Base-by-base conservation (phyloP, 2,113 vertebrate species). In the Oplegnathus fasciatus region DNA sequence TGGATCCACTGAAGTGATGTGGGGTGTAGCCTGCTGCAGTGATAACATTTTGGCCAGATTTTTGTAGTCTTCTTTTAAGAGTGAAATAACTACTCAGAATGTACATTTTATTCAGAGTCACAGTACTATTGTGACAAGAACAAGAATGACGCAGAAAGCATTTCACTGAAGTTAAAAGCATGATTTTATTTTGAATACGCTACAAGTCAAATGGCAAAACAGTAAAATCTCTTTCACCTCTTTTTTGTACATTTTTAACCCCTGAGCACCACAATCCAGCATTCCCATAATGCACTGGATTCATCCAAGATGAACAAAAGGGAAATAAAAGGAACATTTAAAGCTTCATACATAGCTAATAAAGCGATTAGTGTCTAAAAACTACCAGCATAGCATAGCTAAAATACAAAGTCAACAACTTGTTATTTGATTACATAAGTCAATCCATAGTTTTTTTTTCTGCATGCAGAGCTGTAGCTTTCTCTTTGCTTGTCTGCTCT, bases 241-340 rank as follows among this genome's bases (percentile, higher is more conserved):
- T 68, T 88, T 92, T 78, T 71, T 80, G 58, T 84, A 71, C 78
- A 82, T 89, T 90, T 86, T 89, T 80, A 92, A 94, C 94, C 93
- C 94, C 94, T 90, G 91, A 96, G 94, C 92, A 91, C 94, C 94
- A 92, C 92, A 95, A 95, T 93, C 95, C 96, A 95, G 96, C 83
- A 80, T 93, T 91, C 91, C 90, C 83, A 92, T 90, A 91, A 95
- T 93, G 83, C 87, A 92, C 94, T 94, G 93, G 94, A 94, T 93
- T 91, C 76, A 88, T 93, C 89, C 87, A 93, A 93, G 92, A 83
- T 91, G 86, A 94, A 93, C 75, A 75, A 80, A 93, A 92, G 77
- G 75, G 82, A 92, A 89, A 90, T 65, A 79, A 87, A 85, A 86
- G 37, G 90, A 88, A 90, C 88, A 91, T 84, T 86, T 87, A 89